phyloP scores from a whole-genome alignment of 2,888 invertebrate genomes.

The Cerceris ruficornis region DNA sequence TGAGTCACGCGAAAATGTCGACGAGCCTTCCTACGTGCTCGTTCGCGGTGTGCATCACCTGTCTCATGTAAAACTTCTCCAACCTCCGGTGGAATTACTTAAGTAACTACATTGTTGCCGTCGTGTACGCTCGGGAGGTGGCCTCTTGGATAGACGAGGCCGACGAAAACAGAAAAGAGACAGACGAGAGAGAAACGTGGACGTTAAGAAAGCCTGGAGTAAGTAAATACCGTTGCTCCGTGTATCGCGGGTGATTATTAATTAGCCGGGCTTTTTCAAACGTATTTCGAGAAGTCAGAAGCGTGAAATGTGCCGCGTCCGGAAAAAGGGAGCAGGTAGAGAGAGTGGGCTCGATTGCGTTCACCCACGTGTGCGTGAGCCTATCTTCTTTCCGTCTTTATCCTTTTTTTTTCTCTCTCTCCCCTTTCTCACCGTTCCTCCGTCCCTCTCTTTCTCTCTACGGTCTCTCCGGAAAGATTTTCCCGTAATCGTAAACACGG shows the following conservation, averaged over 20 bases:
- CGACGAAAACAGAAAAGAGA: neutral
- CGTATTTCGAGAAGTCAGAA: constrained; percentile 63
- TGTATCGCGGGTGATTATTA: constrained; percentile 68
- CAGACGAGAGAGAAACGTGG: neutral
- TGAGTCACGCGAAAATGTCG: neutral
- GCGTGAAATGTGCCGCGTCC: constrained; percentile 69
- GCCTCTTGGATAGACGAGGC: too few relatives aligned
- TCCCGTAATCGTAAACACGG: constrained; percentile 35
- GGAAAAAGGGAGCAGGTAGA: constrained; percentile 41
- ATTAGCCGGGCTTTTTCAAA: constrained; percentile 65
- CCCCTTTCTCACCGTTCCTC: neutral
- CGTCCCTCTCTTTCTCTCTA: neutral
- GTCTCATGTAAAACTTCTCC: constrained; percentile 31
- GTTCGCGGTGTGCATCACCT: constrained; percentile 35
- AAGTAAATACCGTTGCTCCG: constrained; percentile 67
- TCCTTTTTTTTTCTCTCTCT: constrained; percentile 12
- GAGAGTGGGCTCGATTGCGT: neutral
- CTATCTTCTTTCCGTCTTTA: constrained; percentile 14
- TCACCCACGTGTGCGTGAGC: constrained; percentile 30
- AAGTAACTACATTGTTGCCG: constrained; percentile 26
- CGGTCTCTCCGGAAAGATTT: constrained; percentile 31
- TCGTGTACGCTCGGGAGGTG: constrained; percentile 24
- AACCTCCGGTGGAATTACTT: constrained; percentile 11
- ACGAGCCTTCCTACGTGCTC: constrained; percentile 35
- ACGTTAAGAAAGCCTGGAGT: constrained; percentile 22